phyloP scores from a whole-genome alignment of 2,888 invertebrate species.

The Abrostola triplasia region DNA sequence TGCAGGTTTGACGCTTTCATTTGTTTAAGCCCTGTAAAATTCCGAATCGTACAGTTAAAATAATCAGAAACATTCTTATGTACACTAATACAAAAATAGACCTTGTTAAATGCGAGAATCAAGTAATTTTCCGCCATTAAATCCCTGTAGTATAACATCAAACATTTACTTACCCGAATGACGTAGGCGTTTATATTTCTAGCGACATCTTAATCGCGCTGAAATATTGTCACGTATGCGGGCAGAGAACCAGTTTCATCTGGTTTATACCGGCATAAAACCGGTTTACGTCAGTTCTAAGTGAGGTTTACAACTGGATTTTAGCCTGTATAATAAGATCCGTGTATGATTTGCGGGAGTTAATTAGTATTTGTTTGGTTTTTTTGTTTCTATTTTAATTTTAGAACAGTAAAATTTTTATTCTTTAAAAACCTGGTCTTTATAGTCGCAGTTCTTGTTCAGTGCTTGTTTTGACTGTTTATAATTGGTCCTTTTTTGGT shows the following conservation, averaged over 20 bases:
- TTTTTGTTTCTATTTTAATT: slow-evolving; percentile 33
- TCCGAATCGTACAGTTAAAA: neutral
- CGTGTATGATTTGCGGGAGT: slow-evolving; percentile 43
- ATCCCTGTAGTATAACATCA: slow-evolving; percentile 22
- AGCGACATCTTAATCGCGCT: slow-evolving; percentile 34
- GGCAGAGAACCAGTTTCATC: slow-evolving; percentile 31
- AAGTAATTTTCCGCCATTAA: slow-evolving; percentile 4
- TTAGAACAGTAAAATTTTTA: slow-evolving; percentile 4
- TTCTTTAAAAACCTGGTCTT: slow-evolving; percentile 1
- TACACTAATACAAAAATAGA: too few species aligned
- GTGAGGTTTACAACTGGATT: slow-evolving; percentile 48
- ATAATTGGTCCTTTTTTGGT: slow-evolving; percentile 3
- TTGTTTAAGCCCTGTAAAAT: too few species aligned
- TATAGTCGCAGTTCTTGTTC: neutral
- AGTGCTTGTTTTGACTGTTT: neutral
- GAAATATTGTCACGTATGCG: slow-evolving; percentile 38
- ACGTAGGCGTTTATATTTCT: slow-evolving; percentile 40
- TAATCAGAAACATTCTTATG: neutral
- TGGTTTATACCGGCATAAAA: slow-evolving; percentile 30
- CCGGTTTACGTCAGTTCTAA: slow-evolving; percentile 48
- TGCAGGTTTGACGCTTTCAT: too few species aligned
- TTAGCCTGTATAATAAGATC: slow-evolving; percentile 33
- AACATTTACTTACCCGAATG: slow-evolving; percentile 42
- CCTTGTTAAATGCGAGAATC: neutral
- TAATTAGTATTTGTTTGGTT: slow-evolving; percentile 44